Percentiles rank a stretch among this genome's conserved stretches.
These are phyloP conservation scores for Zalophus californianus DNA, from an alignment of 2,797 vertebrate species.

Conservation along the genomic window DNA sequence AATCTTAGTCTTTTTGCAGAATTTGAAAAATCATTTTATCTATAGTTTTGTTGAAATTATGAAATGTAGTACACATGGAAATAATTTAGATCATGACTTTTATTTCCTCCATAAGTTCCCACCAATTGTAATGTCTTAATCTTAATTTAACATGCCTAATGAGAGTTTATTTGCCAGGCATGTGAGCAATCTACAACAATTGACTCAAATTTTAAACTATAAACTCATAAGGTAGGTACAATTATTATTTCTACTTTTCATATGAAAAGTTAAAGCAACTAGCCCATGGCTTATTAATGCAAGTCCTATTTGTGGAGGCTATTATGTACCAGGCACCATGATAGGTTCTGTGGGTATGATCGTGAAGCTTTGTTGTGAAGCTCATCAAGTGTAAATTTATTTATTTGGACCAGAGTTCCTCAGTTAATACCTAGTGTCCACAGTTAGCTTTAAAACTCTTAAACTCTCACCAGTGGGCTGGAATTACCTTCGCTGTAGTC, in stretches of 20 bases:
- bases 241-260: background rate
- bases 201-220: background rate
- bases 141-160: background rate
- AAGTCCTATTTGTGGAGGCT: background rate
- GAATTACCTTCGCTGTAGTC: background rate
- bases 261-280: background rate
- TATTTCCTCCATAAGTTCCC: background rate
- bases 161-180: background rate
- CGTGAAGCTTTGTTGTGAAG: background rate
- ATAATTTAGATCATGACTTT: background rate
- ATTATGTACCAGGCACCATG: background rate
- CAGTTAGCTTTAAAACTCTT: background rate
- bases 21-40: background rate
- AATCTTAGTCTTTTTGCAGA: background rate
- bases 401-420: background rate
- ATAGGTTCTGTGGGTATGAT: background rate
- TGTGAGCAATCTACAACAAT: background rate
- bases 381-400: background rate
- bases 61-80: background rate
- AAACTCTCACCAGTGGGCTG: background rate
- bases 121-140: background rate
- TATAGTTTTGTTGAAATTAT: background rate
- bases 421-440: background rate
- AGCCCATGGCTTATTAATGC: background rate
- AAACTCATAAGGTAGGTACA: background rate